Base-by-base conservation (phyloP, 2,113 vertebrate species). In the Amphiprion ocellaris region DNA sequence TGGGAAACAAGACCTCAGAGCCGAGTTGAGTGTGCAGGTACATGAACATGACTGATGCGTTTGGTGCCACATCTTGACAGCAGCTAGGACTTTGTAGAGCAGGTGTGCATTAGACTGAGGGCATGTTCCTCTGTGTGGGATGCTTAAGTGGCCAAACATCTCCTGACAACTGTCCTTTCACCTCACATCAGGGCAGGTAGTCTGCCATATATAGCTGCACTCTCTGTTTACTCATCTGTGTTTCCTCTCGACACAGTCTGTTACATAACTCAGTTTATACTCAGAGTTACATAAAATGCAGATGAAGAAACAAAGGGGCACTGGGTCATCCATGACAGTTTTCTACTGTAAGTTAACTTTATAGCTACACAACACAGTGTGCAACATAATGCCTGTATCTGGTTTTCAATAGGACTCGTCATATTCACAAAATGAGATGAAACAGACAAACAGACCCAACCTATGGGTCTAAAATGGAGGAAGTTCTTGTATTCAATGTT, bases 101-200 rank as follows among this genome's bases (percentile, higher is more conserved):
- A 65, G 80, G 77, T 85, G 78, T 80, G 81, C 68, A 59, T 74
- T 79, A 69, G 83, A 87, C 83, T 78, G 63, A 74, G 70, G 79
- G 69, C 53, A 68, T 76, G 58, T 71, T 66, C 71, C 52, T 56
- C 53, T 49, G 64, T 47, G 80, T 54, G 62, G 67, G 83, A 65
- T 5, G 53, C 62, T 59, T 53, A 85, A 86, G 83, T 79, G 79
- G 81, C 79, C 83, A 72, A 77, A 77, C 10, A 30, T 85, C 87
- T 69, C 64, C 85, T 58, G 87, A 85, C 76, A 68, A 70, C 64
- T 66, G 87, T 77, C 88, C 79, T 68, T 53, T 83, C 60, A 62
- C 78, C 49, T 84, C 76, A 52, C 56, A 60, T 82, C 84, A 79
- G 74, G 47, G 17, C 64, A 66, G 72, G 82, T 79, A 63, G 77